These are phyloP conservation scores for Oligia strigilis DNA, from an alignment of 2,888 invertebrate species.

Conservation along the genomic window DNA sequence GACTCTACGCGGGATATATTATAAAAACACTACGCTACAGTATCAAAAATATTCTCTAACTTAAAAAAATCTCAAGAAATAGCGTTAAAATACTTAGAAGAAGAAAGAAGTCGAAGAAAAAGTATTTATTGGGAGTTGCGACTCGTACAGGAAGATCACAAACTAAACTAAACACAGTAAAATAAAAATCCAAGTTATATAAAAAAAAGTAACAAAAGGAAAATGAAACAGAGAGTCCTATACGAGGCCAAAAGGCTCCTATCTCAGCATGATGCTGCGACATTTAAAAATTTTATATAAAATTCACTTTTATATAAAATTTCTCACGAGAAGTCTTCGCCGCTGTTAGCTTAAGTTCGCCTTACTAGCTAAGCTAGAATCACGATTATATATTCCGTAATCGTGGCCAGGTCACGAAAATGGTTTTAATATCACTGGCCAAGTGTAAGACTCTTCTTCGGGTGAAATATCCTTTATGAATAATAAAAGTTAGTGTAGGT, in stretches of 20 bases:
- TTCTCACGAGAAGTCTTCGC: neutral
- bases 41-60: neutral
- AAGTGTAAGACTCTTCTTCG: neutral
- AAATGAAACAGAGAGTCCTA: too few species aligned
- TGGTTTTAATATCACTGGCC: slow-evolving; percentile 3
- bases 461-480: neutral
- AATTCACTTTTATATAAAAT: neutral
- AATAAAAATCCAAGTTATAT: too few species aligned
- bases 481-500: neutral
- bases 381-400: slow-evolving; percentile 15
- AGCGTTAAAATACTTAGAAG: too few species aligned
- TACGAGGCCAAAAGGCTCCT: too few species aligned
- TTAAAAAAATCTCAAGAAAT: neutral
- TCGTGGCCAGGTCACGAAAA: slow-evolving; percentile 1
- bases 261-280: too few species aligned
- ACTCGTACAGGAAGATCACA: too few species aligned
- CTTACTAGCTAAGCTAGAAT: slow-evolving; percentile 22
- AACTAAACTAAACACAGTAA: too few species aligned
- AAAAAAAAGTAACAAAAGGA: too few species aligned
- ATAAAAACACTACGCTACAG: neutral
- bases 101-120: too few species aligned
- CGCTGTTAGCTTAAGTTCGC: neutral
- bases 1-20: too few species aligned
- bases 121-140: too few species aligned
- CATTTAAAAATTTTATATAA: neutral